Conservation (phyloP, 1,140 invertebrate species). For the Nylanderia fulva region DNA sequence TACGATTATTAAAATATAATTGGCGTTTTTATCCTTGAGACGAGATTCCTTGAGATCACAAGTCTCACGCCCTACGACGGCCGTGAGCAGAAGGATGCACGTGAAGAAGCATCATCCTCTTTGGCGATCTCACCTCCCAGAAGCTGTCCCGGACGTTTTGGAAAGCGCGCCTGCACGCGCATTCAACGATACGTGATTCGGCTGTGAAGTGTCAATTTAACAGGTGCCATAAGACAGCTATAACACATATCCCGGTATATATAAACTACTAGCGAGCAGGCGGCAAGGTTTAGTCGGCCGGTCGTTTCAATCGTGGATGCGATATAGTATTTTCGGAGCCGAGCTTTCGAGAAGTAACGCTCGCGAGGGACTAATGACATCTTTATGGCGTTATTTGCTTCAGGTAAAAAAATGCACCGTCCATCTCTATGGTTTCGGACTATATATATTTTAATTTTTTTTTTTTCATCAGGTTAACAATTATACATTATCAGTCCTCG, state of each 20-base stretch:
- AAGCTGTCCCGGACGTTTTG: slow-evolving; percentile 27
- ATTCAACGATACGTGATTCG: slow-evolving; percentile 65
- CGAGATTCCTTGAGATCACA: slow-evolving; percentile 43
- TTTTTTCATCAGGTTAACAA: neutral
- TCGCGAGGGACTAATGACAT: slow-evolving; percentile 19
- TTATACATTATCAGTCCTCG: neutral
- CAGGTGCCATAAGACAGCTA: neutral
- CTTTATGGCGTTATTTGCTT: slow-evolving; percentile 50
- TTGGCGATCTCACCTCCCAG: slow-evolving; percentile 60
- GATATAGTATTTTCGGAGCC: neutral
- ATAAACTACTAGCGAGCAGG: slow-evolving; percentile 61
- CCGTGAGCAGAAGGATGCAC: slow-evolving; percentile 63
- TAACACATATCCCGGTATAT: slow-evolving; percentile 49
- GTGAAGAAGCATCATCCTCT: slow-evolving; percentile 48
- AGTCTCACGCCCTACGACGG: neutral
- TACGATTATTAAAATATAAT: slow-evolving; percentile 18
- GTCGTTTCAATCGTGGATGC: slow-evolving; percentile 44
- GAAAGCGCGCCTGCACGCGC: slow-evolving; percentile 60
- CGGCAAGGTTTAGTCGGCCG: slow-evolving; percentile 63
- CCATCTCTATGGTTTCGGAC: neutral
- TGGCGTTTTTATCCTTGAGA: slow-evolving; percentile 20
- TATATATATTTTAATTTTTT: neutral
- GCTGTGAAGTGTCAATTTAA: slow-evolving; percentile 56
- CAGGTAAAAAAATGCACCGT: slow-evolving; percentile 48
- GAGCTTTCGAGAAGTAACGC: neutral